Evolutionary conservation across 2,797 vertebrate species (phyloP), one percentile per base, ranked within the genome.

Genomic region (Natrix natrix): DNA sequence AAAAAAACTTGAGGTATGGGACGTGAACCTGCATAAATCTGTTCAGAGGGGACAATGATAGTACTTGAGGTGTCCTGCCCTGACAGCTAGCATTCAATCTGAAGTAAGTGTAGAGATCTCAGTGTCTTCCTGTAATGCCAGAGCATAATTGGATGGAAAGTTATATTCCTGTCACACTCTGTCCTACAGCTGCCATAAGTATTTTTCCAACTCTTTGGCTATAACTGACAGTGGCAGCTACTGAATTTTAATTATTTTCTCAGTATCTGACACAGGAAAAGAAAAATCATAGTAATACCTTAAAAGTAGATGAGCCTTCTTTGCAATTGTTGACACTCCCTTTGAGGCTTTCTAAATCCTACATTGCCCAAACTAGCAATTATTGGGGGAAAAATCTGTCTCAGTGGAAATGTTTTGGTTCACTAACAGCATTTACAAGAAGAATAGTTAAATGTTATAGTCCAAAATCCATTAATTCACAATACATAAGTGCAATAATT

Each of bases 341-440:
- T 2, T 48, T 6, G 37, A 43, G 89, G 12, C n/a, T 88, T 88
- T 92, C 54, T 22, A 3, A 0, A 10, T 57, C 16, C 54, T 32
- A 56, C 66, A 90, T 66, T 87, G 52, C 28, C 48, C 24, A 90
- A 1, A 92, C 48, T 83, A 56, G 0, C 1, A 91, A 4, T 83
- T 88, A 91, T 78, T 91, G 92, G 26, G 0, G 12, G 90, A 92
- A 1, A 74, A 92, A 88, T 16, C 60, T 89, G 87, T 92, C 32
- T 93, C 56, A 60, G n/a, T 55, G n/a, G 43, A 66, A 78, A 74
- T 37, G 8, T 61, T 93, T 74, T 37, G 54, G 63, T 91, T 93
- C 88, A 93, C 43, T 91, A 43, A 54, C 78, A 55, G 61, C 86
- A 83, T 91, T 91, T 93, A 91, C n/a, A 93, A 61, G n/a, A 93